Conservation (phyloP, 2,888 invertebrate species). For the Caenorhabditis parvicauda region DNA sequence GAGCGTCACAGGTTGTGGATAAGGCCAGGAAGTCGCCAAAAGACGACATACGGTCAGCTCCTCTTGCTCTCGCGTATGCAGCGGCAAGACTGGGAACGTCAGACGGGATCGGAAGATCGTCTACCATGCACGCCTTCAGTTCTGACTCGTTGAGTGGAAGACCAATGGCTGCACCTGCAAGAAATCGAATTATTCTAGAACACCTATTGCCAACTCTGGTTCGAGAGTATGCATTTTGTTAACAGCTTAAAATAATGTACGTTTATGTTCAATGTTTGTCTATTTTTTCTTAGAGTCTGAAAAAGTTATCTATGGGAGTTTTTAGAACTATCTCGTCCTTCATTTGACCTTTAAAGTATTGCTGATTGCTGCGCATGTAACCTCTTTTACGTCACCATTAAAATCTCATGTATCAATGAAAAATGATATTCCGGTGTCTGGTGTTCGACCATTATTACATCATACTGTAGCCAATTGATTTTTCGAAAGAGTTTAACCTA, state of each 20-base stretch:
- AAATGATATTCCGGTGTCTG: no score
- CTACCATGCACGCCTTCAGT: conserved; percentile 88
- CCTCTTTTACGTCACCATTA: background rate
- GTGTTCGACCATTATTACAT: background rate
- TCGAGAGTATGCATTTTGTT: no score
- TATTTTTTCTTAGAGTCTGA: background rate
- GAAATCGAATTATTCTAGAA: no score
- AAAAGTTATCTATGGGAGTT: background rate
- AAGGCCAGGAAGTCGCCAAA: conserved; percentile 96
- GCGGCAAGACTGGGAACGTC: conserved; percentile 71
- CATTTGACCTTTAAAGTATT: no score
- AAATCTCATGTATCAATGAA: background rate
- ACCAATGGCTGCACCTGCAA: conserved; percentile 80
- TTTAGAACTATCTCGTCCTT: background rate
- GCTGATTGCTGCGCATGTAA: no score
- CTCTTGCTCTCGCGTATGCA: conserved; percentile 92
- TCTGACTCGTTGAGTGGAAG: conserved; percentile 75
- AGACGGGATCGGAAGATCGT: conserved; percentile 72
- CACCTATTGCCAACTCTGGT: no score
- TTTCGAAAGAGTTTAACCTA: no score
- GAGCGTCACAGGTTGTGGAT: conserved; percentile 83
- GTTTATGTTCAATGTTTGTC: no score
- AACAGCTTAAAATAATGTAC: no score
- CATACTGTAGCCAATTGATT: background rate
- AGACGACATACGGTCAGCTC: conserved; percentile 97